Evolutionary conservation across 2,888 invertebrate genomes (phyloP).

Genomic region (Plusia festucae): DNA sequence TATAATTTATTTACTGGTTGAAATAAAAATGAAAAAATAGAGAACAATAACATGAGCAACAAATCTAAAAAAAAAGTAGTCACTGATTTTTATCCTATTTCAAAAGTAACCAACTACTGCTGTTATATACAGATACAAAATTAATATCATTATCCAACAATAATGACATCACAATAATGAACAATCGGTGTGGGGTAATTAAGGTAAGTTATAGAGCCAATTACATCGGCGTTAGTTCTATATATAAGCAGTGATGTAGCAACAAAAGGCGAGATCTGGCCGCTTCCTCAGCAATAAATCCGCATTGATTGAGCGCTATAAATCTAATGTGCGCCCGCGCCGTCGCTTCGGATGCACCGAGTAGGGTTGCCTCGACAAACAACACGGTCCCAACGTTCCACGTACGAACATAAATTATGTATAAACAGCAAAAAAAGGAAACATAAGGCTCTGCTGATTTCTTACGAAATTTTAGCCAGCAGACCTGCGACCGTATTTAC

Average conservation of each 20-base stretch:
- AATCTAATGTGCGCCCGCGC: constrained; percentile 82
- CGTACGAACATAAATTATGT: too few species aligned
- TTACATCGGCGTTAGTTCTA: constrained; percentile 79
- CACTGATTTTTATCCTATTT: too few species aligned
- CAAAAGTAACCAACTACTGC: too few species aligned
- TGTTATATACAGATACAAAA: neutral
- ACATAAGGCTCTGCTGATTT: too few species aligned
- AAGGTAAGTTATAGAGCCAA: constrained; percentile 72
- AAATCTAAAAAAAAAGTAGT: too few species aligned
- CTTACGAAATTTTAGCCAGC: too few species aligned
- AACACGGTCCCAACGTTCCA: too few species aligned
- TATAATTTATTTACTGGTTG: too few species aligned
- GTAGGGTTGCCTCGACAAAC: constrained; percentile 30
- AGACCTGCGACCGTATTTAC: too few species aligned
- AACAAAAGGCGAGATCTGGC: constrained; percentile 79
- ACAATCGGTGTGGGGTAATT: constrained; percentile 55
- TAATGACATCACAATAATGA: constrained; percentile 44
- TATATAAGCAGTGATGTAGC: constrained; percentile 65
- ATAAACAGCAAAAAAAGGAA: too few species aligned
- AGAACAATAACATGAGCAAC: too few species aligned
- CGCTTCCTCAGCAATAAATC: constrained; percentile 88
- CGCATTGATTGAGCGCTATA: constrained; percentile 89
- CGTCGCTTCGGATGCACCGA: constrained; percentile 62
- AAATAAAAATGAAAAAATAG: too few species aligned
- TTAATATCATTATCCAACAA: constrained; percentile 18